A percentile compares a stretch with the other conserved stretches of the same genome.
phyloP scores from a whole-genome alignment of 2,797 vertebrate species.

The Gambelia wislizenii region DNA sequence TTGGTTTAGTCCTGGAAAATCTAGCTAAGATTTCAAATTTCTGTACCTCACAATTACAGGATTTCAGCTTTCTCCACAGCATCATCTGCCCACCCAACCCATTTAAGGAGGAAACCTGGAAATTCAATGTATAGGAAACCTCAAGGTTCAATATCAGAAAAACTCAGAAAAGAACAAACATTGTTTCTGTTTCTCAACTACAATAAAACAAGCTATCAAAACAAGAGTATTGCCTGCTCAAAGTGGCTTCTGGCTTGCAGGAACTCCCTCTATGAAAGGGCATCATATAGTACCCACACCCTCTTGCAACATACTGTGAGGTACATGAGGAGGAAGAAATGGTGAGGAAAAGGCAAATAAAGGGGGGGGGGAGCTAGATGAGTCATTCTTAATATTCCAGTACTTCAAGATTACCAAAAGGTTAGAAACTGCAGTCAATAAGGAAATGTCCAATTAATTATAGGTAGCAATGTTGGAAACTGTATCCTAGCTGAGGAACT shows the following conservation, averaged over 20 bases:
- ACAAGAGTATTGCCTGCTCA: background rate
- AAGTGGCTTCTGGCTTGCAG: background rate
- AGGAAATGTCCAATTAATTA: background rate
- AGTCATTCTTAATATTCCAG: background rate
- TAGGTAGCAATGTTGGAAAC: background rate
- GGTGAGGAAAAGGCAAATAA: background rate
- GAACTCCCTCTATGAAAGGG: rapidly evolving
- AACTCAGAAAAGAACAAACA: rapidly evolving
- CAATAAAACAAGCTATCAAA: background rate
- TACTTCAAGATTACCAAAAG: background rate
- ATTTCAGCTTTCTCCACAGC: background rate
- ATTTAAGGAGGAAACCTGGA: background rate
- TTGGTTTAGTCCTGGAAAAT: background rate
- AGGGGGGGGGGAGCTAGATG: background rate
- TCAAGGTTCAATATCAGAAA: rapidly evolving
- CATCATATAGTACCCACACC: background rate
- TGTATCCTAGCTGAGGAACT: background rate
- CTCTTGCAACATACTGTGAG: rapidly evolving
- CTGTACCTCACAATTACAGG: background rate
- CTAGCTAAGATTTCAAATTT: background rate
- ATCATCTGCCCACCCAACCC: background rate
- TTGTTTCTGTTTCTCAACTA: background rate
- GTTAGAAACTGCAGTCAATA: background rate
- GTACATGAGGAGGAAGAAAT: background rate
- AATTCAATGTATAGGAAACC: background rate